Percentiles rank a stretch among this genome's conserved stretches.
Evolutionary conservation across 2,797 vertebrate genomes (phyloP).

Genomic region (Cheirogaleus major): DNA sequence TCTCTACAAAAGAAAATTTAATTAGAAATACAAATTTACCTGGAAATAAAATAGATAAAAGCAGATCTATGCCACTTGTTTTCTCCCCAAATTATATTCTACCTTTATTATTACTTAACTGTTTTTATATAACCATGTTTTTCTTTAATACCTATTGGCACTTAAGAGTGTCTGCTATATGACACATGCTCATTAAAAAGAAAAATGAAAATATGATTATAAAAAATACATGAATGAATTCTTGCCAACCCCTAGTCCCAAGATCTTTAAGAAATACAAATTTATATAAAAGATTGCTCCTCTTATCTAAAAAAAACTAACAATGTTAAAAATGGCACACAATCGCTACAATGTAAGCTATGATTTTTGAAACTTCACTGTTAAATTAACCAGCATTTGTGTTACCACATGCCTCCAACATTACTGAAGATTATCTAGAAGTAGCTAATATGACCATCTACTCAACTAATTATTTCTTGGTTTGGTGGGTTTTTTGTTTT

Average conservation of each 20-base stretch:
- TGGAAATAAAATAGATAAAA: background rate
- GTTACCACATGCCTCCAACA: background rate
- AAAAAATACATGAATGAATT: constrained; percentile 6
- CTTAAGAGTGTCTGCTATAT: background rate
- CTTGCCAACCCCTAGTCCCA: background rate
- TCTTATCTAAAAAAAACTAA: constrained; percentile 16
- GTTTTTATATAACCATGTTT: background rate
- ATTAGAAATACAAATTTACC: background rate
- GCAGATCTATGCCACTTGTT: background rate
- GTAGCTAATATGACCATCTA: background rate
- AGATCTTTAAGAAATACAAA: background rate
- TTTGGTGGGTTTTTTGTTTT: background rate
- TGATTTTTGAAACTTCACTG: background rate
- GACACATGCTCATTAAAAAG: background rate
- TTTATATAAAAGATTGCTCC: background rate
- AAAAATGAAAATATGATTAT: constrained; percentile 17
- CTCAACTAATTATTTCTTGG: background rate
- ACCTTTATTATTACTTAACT: background rate
- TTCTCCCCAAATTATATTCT: background rate
- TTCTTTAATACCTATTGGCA: background rate
- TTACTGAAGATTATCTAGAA: background rate
- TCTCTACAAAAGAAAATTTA: background rate
- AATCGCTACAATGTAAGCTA: background rate
- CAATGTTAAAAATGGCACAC: background rate
- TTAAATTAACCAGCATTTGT: constrained; percentile 8